Conservation (phyloP, 1,140 invertebrate species). For the Rhysida immarginata region DNA sequence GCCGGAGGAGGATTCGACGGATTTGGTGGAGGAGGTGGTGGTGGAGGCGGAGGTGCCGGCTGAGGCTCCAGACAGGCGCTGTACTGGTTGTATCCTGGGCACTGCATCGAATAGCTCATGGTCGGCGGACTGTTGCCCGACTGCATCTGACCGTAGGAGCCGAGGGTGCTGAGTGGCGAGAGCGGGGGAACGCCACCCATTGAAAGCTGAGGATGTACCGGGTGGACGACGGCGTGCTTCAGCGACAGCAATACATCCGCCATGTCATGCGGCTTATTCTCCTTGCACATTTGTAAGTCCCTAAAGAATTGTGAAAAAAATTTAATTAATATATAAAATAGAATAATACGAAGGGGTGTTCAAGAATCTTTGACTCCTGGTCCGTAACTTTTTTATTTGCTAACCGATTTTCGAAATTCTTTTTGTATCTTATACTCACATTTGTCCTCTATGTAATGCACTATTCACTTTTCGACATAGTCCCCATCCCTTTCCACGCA, state of each 20-base stretch:
- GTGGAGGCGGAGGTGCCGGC: conserved; percentile 1
- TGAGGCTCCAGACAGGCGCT: neutral
- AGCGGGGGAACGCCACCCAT: conserved; percentile 16
- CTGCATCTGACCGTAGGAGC: conserved; percentile 8
- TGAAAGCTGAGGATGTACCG: conserved; percentile 35
- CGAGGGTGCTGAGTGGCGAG: conserved; percentile 3
- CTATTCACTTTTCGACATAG: too few species aligned
- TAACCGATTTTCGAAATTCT: too few species aligned
- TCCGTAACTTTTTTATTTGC: too few species aligned
- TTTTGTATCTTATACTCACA: too few species aligned
- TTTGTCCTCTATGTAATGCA: too few species aligned
- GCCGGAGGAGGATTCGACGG: conserved; percentile 4
- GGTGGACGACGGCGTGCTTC: conserved; percentile 73
- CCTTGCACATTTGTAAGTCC: conserved; percentile 25
- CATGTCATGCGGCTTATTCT: conserved; percentile 41
- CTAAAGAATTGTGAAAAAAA: conserved; percentile 18
- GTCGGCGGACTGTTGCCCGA: conserved; percentile 8
- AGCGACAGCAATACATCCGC: conserved; percentile 69
- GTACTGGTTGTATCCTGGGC: neutral
- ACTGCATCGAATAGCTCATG: conserved; percentile 2
- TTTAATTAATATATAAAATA: too few species aligned
- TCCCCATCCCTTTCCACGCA: too few species aligned
- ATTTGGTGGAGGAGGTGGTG: conserved; percentile 20
- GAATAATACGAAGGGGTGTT: too few species aligned
- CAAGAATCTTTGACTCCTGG: too few species aligned